Evolutionary conservation across 2,113 vertebrate species (phyloP).

Genomic region (Leucoraja erinaceus): DNA sequence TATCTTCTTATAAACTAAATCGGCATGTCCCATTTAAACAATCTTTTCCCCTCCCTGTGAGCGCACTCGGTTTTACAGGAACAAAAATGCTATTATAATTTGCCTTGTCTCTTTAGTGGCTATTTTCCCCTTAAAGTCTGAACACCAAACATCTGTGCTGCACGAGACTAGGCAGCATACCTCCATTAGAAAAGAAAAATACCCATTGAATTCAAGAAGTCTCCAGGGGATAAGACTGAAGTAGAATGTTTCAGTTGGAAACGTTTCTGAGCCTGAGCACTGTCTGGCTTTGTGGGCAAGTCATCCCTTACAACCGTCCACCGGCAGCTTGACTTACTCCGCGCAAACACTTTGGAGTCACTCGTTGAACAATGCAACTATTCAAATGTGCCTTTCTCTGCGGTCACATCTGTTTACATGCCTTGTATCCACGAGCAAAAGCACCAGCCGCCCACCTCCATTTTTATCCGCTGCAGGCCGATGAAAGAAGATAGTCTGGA

Average conservation of each 20-base stretch:
- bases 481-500: constrained; percentile 43
- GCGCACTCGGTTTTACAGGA: neutral
- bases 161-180: constrained; percentile 50
- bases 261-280: constrained; percentile 51
- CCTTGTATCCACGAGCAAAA: constrained; percentile 50
- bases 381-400: constrained; percentile 54
- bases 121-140: constrained; percentile 29
- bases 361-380: constrained; percentile 55
- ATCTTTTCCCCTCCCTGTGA: neutral
- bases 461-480: constrained; percentile 43
- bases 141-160: constrained; percentile 48
- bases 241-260: constrained; percentile 65
- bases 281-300: constrained; percentile 54
- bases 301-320: constrained; percentile 52
- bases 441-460: constrained; percentile 48
- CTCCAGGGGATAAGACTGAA: constrained; percentile 51
- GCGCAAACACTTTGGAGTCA: constrained; percentile 50
- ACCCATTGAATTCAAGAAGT: constrained; percentile 48
- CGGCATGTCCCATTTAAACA: neutral
- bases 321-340: constrained; percentile 51
- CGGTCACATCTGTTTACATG: constrained; percentile 65
- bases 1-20: neutral
- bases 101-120: neutral
- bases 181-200: constrained; percentile 47
- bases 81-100: neutral